Evolutionary conservation across 2,113 vertebrate species (phyloP), one percentile per base, ranked within the genome.

Genomic region (Rana temporaria): DNA sequence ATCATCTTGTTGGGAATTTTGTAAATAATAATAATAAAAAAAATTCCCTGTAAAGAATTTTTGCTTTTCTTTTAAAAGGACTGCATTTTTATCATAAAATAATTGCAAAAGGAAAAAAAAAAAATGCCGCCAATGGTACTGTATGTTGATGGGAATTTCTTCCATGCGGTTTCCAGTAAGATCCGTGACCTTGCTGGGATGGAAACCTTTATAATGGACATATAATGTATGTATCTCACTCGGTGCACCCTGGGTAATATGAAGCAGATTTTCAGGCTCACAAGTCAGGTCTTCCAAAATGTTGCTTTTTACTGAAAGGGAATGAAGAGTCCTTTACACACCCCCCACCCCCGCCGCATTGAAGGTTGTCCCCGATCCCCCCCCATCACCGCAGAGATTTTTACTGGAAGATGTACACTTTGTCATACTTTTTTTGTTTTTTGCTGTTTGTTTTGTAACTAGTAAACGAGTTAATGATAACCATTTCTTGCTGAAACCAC

Each of bases 211-310:
- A 6, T 69, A 69, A 42, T n/a, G 38, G 52, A 32, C 19, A 16
- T 48, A 48, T 69, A 69, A 24, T n/a, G 24, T 24, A n/a, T 30
- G 26, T 11, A 48, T n/a, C 16, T 48, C 42, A 30, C 14, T 14
- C 32, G 11, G 16, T 22, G 79, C 68, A 72, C 22, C 26, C 30
- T 48, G 63, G 79, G 32, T 59, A 20, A 68, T 17, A 26, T 4
- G 63, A 74, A 65, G 56, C 70, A 22, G 60, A 65, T 65, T 56
- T 82, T 75, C 80, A 76, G 81, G 81, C 63, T 67, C 48, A 74
- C 53, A 59, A 48, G 73, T 76, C 87, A 78, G 84, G 88, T 90
- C 89, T 91, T 92, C 91, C 91, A 90, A 83, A 56, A 15, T 16
- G 42, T 2, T 48, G 86, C 86, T 89, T 78, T 56, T 85, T 81